phyloP scores from a whole-genome alignment of 2,113 vertebrate species.

The Bubo blakistoni region DNA sequence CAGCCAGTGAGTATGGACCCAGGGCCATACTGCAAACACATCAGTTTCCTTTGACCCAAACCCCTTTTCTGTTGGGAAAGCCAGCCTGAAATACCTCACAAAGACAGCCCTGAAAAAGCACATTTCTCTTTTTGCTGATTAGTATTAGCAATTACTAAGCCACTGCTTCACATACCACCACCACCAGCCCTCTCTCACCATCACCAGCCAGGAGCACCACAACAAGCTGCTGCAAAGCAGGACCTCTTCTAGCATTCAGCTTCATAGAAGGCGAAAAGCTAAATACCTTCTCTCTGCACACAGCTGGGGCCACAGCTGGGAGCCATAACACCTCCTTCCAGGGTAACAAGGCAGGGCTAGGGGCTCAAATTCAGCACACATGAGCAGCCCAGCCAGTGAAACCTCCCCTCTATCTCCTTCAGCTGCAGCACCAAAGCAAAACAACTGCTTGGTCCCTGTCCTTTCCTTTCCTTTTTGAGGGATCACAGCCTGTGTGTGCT shows the following conservation, averaged over 20 bases:
- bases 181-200: accelerated
- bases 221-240: accelerated
- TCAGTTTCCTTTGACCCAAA: neutral
- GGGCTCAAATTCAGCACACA: neutral
- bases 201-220: neutral
- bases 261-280: neutral
- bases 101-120: neutral
- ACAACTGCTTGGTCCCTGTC: neutral
- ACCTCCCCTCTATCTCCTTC: accelerated
- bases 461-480: neutral
- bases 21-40: accelerated
- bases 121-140: neutral
- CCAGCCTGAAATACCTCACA: neutral
- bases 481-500: accelerated
- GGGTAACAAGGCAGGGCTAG: neutral
- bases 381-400: neutral
- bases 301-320: neutral
- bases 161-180: accelerated
- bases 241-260: accelerated
- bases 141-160: neutral
- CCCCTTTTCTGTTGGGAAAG: neutral
- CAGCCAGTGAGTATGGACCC: accelerated
- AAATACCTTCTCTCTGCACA: neutral
- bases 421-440: neutral
- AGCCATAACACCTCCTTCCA: neutral